Conservation (phyloP, 1,140 invertebrate species). For the Lasioglossum baleicum region DNA sequence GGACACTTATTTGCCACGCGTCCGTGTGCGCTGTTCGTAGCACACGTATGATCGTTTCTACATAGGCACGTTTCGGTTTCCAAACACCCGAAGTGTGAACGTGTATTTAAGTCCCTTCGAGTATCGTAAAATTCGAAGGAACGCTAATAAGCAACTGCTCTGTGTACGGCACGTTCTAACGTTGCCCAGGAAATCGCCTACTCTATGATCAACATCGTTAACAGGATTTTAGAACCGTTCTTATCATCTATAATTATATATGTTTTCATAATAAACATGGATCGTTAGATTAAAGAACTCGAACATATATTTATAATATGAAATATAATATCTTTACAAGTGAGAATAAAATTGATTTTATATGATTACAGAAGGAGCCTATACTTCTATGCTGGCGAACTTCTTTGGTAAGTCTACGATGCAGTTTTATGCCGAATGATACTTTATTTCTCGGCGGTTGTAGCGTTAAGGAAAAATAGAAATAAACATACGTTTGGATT, state of each 20-base stretch:
- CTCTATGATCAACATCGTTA: too few species aligned
- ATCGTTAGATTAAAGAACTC: not conserved
- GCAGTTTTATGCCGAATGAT: not conserved
- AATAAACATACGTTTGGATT: too few species aligned
- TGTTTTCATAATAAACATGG: too few species aligned
- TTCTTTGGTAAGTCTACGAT: conserved; percentile 67
- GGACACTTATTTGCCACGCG: conserved; percentile 17
- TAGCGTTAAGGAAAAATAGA: too few species aligned
- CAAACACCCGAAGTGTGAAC: conserved; percentile 46
- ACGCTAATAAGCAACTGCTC: conserved; percentile 18
- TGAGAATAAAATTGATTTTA: not conserved
- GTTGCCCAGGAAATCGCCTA: not conserved
- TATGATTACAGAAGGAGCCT: conserved; percentile 70
- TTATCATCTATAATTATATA: too few species aligned
- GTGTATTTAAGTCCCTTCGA: conserved; percentile 25
- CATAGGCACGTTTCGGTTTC: conserved; percentile 39
- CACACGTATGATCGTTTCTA: conserved; percentile 42
- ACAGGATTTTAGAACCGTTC: too few species aligned
- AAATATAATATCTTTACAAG: not conserved
- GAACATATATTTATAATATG: not conserved
- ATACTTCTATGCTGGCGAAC: conserved; percentile 76
- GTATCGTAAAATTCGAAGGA: conserved; percentile 32
- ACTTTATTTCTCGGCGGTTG: too few species aligned
- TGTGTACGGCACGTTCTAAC: conserved; percentile 10
- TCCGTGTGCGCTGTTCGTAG: not conserved